These are phyloP conservation scores for Macropodus opercularis DNA, from an alignment of 2,797 vertebrate genomes.

Conservation along the genomic window DNA sequence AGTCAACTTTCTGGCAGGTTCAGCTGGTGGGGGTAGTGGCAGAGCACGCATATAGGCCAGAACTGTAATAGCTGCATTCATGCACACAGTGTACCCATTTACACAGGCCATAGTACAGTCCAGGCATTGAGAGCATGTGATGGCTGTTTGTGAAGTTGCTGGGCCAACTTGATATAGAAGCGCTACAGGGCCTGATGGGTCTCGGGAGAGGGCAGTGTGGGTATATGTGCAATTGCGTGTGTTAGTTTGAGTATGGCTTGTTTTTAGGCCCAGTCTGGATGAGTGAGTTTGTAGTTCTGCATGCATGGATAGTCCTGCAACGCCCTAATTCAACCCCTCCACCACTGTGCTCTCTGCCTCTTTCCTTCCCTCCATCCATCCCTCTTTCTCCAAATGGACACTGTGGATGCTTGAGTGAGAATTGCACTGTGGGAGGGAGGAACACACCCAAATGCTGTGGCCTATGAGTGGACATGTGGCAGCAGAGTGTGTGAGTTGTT, in stretches of 20 bases:
- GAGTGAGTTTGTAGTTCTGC: slow-evolving; percentile 66
- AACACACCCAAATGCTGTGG: slow-evolving; percentile 60
- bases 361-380: slow-evolving; percentile 57
- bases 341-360: slow-evolving; percentile 30
- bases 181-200: slow-evolving; percentile 57
- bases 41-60: slow-evolving; percentile 45
- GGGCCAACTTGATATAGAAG: slow-evolving; percentile 64
- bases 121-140: slow-evolving; percentile 56
- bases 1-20: slow-evolving; percentile 24
- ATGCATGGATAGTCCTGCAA: slow-evolving; percentile 73
- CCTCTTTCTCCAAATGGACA: slow-evolving; percentile 69
- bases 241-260: slow-evolving; percentile 46
- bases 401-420: slow-evolving; percentile 72
- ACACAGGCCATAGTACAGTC: slow-evolving; percentile 31
- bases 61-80: slow-evolving; percentile 33
- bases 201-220: slow-evolving; percentile 57
- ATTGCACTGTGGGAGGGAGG: slow-evolving; percentile 65
- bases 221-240: slow-evolving; percentile 39
- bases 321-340: slow-evolving; percentile 35
- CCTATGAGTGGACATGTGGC: slow-evolving; percentile 77
- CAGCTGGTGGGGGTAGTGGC: slow-evolving; percentile 19
- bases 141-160: slow-evolving; percentile 67
- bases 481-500: slow-evolving; percentile 41
- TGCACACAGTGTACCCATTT: slow-evolving; percentile 55
- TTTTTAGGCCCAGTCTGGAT: slow-evolving; percentile 62